Base-by-base conservation (phyloP, 1,140 invertebrate genomes). In the Drosophila pachea region DNA sequence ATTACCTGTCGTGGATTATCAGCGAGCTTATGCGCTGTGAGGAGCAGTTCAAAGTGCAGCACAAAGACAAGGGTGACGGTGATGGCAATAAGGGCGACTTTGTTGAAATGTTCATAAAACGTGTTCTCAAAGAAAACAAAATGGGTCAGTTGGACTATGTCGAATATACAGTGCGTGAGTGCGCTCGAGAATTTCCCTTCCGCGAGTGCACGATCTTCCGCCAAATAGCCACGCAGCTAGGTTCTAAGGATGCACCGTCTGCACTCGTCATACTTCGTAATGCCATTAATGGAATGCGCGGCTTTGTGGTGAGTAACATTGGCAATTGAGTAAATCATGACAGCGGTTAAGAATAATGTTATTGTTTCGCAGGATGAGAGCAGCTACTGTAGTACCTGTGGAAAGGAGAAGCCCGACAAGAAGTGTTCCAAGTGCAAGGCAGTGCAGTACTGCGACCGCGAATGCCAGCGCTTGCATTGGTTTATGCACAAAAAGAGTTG, bases 381-480 rank as follows among this genome's bases (percentile, higher is more conserved):
- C 7, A 91, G 93, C 32, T 92, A 93, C 55, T 99, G 98, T 90
- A 92, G 92, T 32, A 96, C 97, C 0, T 99, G 98, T 90, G 94
- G 95, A 0, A 94, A 97, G 81, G 94, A 96, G 61, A 95, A 95
- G 74, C 95, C 96, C 6, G 91, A 93, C 7, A 98, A 98, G 87
- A 97, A 97, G 89, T 99, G 98, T 90, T 95, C 96, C n/a, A 96
- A 95, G 87, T 99, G 98, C 90, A 98, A 98, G 92, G 93, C 93
- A 59, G 96, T 97, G 9, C 93, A 95, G 75, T 99, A 99, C 89
- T 99, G 98, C 90, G 95, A 98, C 88, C 92, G 95, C 70, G 93
- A 95, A 76, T 99, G 98, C 90, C 98, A 99, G 89, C 93, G 96
- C 75, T 90, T 98, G 6, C 97, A 99, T 90, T 99, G 98, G 98